Conservation (phyloP, 2,888 invertebrate species). For the Cephus pulcher region DNA sequence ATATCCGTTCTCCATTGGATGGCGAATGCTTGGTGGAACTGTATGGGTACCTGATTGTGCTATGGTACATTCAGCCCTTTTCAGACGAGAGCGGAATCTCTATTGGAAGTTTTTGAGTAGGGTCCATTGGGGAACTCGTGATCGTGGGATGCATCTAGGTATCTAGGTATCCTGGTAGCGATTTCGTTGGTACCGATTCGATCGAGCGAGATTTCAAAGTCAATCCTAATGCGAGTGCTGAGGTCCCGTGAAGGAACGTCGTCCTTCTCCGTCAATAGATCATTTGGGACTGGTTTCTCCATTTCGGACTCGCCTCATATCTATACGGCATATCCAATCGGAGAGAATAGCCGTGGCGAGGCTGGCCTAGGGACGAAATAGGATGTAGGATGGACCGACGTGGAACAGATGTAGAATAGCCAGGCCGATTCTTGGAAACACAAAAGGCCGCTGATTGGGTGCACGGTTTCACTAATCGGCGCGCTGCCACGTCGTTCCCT, state of each 20-base stretch:
- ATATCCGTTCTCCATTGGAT: constrained; percentile 1
- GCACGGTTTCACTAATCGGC: constrained; percentile 39
- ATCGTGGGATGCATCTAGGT: neutral
- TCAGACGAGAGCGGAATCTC: neutral
- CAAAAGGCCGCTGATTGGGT: constrained; percentile 42
- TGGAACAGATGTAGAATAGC: constrained; percentile 29
- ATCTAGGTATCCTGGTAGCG: neutral
- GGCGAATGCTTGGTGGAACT: neutral
- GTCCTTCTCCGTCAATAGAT: constrained; percentile 22
- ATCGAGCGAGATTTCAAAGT: neutral
- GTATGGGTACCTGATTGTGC: neutral
- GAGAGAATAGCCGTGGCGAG: constrained; percentile 38
- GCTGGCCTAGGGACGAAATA: constrained; percentile 24
- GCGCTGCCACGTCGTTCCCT: constrained; percentile 15
- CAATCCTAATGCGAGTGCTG: neutral
- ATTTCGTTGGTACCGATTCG: neutral
- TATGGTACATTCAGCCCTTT: neutral
- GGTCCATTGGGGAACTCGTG: neutral
- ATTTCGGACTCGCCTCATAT: constrained; percentile 36
- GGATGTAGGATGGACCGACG: constrained; percentile 12
- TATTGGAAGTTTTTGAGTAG: neutral
- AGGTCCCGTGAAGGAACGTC: constrained; percentile 1
- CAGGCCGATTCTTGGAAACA: constrained; percentile 38
- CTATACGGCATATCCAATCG: constrained; percentile 44
- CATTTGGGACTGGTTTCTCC: constrained; percentile 35